phyloP scores from a whole-genome alignment of 1,140 invertebrate genomes.

The Babylonia areolata region DNA sequence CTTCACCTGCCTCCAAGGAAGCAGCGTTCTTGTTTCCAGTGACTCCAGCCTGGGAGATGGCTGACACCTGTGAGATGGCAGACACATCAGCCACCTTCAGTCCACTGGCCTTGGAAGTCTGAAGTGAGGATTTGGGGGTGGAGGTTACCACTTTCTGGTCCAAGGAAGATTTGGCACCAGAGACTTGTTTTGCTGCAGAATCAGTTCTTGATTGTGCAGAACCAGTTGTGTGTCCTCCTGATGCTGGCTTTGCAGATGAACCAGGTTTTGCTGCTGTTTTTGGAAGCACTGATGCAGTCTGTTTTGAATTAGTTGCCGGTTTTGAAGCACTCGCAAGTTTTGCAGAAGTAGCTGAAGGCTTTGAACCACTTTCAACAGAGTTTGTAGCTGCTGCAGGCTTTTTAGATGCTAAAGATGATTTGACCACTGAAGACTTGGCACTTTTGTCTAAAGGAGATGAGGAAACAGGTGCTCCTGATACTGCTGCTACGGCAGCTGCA shows the following conservation, averaged over 20 bases:
- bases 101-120: not conserved
- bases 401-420: not conserved
- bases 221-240: not conserved
- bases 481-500: not conserved
- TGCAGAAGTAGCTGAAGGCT: slow-evolving; percentile 6
- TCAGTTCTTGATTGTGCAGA: not conserved
- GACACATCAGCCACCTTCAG: slow-evolving; percentile 22
- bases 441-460: not conserved
- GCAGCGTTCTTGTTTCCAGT: slow-evolving; percentile 35
- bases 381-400: slow-evolving; percentile 5
- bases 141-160: slow-evolving; percentile 25
- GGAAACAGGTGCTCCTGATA: not conserved
- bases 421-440: slow-evolving; percentile 2
- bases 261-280: slow-evolving; percentile 15
- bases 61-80: too few relatives aligned
- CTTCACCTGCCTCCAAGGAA: slow-evolving; percentile 49
- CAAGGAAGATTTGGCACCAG: not conserved
- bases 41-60: too few relatives aligned
- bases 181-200: not conserved
- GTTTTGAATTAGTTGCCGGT: not conserved
- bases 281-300: not conserved
- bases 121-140: slow-evolving; percentile 26
- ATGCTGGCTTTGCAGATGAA: slow-evolving; percentile 27
- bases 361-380: not conserved
- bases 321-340: slow-evolving; percentile 18